Percentiles rank a stretch among this genome's conserved stretches.
phyloP scores from a whole-genome alignment of 2,113 vertebrate species.

The Telmatochromis sp. region DNA sequence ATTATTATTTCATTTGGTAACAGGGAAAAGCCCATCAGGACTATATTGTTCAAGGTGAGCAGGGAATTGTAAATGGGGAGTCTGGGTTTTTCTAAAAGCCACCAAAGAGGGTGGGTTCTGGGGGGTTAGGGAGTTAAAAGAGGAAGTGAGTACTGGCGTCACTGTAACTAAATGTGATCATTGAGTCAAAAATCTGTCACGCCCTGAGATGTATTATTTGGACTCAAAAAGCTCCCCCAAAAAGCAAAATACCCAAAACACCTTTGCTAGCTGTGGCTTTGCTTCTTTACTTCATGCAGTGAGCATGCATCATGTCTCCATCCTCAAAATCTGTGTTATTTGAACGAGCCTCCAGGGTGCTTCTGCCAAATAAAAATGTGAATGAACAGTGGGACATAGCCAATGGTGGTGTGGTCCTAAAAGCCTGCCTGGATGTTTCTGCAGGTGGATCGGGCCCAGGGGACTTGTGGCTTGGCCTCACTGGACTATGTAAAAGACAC shows the following conservation, averaged over 20 bases:
- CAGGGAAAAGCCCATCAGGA: conserved; percentile 71
- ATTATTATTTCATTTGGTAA: conserved; percentile 80
- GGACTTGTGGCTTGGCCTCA: conserved; percentile 23
- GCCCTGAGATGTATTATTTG: not conserved
- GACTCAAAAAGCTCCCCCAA: not conserved
- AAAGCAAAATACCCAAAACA: not conserved
- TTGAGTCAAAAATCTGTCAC: not conserved
- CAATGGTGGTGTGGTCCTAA: not conserved
- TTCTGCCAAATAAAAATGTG: conserved; percentile 38
- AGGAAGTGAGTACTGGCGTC: conserved; percentile 2
- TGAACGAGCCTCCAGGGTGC: not conserved
- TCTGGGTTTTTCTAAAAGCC: conserved; percentile 46
- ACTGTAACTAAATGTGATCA: not conserved
- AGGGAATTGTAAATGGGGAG: conserved; percentile 59
- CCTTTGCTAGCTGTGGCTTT: not conserved
- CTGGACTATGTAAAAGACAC: conserved; percentile 33
- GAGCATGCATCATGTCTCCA: not conserved
- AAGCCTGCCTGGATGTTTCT: conserved; percentile 6
- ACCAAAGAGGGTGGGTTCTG: conserved; percentile 25
- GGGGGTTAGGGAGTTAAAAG: not conserved
- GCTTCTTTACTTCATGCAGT: not conserved
- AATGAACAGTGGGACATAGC: conserved; percentile 26
- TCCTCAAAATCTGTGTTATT: not conserved
- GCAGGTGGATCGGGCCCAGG: conserved; percentile 37
- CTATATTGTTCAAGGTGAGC: conserved; percentile 58